Evolutionary conservation across 2,113 vertebrate species (phyloP).

Genomic region (Oryzias celebensis): DNA sequence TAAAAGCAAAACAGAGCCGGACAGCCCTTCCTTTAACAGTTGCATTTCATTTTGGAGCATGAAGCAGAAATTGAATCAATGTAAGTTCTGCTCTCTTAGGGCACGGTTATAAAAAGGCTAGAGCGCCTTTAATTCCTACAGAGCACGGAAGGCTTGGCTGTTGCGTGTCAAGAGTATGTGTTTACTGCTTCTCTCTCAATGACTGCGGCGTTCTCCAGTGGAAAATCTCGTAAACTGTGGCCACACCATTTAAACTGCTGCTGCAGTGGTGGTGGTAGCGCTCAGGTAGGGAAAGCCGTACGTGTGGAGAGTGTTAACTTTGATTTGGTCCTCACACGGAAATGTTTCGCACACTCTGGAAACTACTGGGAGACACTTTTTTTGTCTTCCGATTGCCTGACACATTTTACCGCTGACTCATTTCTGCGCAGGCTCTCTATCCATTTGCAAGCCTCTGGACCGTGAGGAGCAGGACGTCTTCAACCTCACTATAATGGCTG

Average conservation of each 20-base stretch:
- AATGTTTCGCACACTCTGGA: conserved; percentile 58
- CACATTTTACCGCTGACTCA: conserved; percentile 37
- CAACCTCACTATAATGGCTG: conserved; percentile 86
- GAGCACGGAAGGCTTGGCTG: conserved; percentile 70
- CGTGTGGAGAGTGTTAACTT: conserved; percentile 50
- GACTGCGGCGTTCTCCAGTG: conserved; percentile 64
- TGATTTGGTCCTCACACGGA: conserved; percentile 65
- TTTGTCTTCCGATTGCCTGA: conserved; percentile 8
- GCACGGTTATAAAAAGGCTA: conserved; percentile 68
- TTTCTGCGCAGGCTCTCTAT: conserved; percentile 83
- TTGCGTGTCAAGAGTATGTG: conserved; percentile 77
- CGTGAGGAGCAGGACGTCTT: conserved; percentile 87
- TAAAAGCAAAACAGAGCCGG: conserved; percentile 52
- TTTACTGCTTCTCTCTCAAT: conserved; percentile 67
- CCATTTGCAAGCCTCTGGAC: conserved; percentile 87
- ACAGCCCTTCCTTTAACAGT: conserved; percentile 48
- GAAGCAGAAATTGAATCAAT: conserved; percentile 74
- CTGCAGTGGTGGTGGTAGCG: conserved; percentile 54
- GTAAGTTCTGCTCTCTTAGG: conserved; percentile 51
- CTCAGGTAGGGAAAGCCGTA: conserved; percentile 70
- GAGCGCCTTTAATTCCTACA: conserved; percentile 67
- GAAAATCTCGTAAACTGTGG: conserved; percentile 79
- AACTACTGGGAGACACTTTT: conserved; percentile 33
- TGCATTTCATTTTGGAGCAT: conserved; percentile 70
- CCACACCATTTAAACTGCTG: conserved; percentile 65